These are phyloP conservation scores for Trialeurodes vaporariorum DNA, from an alignment of 1,140 invertebrate genomes.

Conservation along the genomic window DNA sequence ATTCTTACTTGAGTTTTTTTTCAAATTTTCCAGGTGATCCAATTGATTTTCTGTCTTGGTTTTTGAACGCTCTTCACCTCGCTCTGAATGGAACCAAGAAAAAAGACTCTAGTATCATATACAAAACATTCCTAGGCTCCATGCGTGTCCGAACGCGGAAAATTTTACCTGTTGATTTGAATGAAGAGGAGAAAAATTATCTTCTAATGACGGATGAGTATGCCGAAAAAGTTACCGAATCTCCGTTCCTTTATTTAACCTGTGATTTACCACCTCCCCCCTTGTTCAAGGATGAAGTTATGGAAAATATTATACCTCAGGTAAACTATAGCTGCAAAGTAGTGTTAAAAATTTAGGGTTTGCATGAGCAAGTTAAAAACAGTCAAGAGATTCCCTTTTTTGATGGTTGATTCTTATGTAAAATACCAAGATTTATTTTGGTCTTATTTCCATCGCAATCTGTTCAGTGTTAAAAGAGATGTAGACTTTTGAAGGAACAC, in stretches of 20 bases:
- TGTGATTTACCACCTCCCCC: constrained; percentile 94
- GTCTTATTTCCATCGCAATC: no score
- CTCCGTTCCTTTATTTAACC: constrained; percentile 89
- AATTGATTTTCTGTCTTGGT: constrained; percentile 93
- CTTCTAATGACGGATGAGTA: constrained; percentile 76
- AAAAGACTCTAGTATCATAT: constrained; percentile 77
- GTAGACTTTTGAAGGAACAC: no score
- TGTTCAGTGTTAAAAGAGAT: no score
- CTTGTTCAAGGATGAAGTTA: constrained; percentile 91
- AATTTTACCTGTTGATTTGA: constrained; percentile 84
- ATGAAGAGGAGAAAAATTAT: constrained; percentile 68
- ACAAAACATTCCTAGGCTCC: constrained; percentile 87
- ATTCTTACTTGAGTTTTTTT: no score
- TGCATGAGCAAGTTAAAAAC: no score
- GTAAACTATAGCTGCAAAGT: constrained; percentile 35
- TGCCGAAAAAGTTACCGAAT: constrained; percentile 72
- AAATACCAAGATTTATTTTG: no score
- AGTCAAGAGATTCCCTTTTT: no score
- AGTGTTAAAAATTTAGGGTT: no score
- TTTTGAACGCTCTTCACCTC: constrained; percentile 84
- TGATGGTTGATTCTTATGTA: no score
- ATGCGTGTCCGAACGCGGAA: constrained; percentile 91
- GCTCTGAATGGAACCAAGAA: constrained; percentile 81
- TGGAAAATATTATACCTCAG: constrained; percentile 98
- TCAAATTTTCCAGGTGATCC: constrained; percentile 82